Conservation (phyloP, 2,797 vertebrate species). For the Eulemur rubriventer region DNA sequence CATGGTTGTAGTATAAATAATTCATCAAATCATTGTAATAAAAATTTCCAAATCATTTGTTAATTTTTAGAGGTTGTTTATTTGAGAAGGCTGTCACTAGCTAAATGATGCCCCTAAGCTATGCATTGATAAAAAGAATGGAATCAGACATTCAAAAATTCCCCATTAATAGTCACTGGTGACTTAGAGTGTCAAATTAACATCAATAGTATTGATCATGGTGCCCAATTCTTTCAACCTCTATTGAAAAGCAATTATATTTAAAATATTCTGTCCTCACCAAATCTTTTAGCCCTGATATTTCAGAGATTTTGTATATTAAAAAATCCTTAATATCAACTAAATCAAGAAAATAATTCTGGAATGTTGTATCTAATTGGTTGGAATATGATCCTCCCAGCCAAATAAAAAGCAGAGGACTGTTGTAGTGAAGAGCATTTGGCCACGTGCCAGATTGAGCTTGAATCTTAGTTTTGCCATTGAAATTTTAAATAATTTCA, state of each 20-base stretch:
- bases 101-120: constrained; percentile 14
- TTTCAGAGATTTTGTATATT: constrained; percentile 49
- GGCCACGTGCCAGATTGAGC: not conserved
- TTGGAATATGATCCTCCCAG: not conserved
- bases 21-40: not conserved
- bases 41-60: constrained; percentile 2
- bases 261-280: constrained; percentile 4
- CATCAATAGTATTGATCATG: not conserved
- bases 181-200: constrained; percentile 41
- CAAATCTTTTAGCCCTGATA: constrained; percentile 37
- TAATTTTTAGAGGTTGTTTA: constrained; percentile 42
- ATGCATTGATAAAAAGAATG: not conserved
- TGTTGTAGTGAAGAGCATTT: not conserved
- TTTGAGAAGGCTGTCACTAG: constrained; percentile 2
- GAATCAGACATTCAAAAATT: not conserved
- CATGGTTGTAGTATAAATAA: not conserved
- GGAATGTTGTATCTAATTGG: constrained; percentile 51
- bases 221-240: constrained; percentile 30
- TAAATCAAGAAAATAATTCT: constrained; percentile 57
- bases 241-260: constrained; percentile 47
- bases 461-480: not conserved
- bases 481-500: constrained; percentile 13
- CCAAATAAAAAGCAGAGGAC: not conserved
- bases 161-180: not conserved
- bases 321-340: constrained; percentile 54